phyloP scores from a whole-genome alignment of 2,113 vertebrate species.

The Oreochromis tanganicae region DNA sequence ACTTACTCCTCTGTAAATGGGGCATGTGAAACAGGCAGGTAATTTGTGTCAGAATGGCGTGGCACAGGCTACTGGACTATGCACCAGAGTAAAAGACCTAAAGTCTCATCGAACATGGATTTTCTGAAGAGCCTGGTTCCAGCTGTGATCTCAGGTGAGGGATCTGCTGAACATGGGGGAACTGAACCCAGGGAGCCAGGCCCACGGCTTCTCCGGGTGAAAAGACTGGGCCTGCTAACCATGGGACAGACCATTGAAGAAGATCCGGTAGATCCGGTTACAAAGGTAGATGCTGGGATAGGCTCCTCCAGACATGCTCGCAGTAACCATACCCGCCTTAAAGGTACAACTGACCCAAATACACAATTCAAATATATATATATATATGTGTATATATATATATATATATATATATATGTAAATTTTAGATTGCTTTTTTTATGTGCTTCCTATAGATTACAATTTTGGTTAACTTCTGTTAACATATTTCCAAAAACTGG shows the following conservation, averaged over 20 bases:
- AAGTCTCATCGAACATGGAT: constrained; percentile 74
- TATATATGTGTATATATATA: no score
- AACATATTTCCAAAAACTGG: neutral
- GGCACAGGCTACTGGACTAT: neutral
- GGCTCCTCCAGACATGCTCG: constrained; percentile 3
- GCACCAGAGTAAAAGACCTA: constrained; percentile 13
- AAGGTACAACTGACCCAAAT: constrained; percentile 57
- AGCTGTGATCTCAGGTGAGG: constrained; percentile 73
- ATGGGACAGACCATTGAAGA: constrained; percentile 80
- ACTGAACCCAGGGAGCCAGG: constrained; percentile 65
- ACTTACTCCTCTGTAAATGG: constrained; percentile 2
- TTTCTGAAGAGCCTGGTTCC: constrained; percentile 90
- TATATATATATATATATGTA: neutral
- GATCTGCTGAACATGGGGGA: constrained; percentile 56
- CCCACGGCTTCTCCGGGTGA: constrained; percentile 84
- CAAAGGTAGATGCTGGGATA: neutral
- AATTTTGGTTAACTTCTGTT: neutral
- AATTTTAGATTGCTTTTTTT: neutral
- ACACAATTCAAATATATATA: neutral
- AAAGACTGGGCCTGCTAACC: constrained; percentile 74
- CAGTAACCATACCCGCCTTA: constrained; percentile 40
- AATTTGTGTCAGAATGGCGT: neutral
- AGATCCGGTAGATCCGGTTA: neutral
- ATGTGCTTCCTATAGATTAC: neutral
- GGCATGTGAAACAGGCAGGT: neutral